phyloP scores from a whole-genome alignment of 2,797 vertebrate genomes.

The Sebastiscus albofasciatus region DNA sequence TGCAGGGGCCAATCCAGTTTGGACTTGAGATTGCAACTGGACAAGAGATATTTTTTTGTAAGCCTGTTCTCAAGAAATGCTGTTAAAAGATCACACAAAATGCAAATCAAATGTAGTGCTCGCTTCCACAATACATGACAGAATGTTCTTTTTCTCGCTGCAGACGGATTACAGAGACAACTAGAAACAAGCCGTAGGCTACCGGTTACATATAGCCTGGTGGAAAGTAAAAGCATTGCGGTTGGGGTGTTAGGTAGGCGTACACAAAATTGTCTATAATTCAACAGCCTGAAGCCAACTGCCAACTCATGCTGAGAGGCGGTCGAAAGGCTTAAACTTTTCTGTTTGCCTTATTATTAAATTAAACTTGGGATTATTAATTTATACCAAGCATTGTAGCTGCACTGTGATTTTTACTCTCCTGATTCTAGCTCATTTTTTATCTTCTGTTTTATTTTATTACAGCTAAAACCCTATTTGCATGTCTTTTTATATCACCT shows the following conservation, averaged over 20 bases:
- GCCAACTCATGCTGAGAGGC: slow-evolving; percentile 12
- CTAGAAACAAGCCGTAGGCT: slow-evolving; percentile 4
- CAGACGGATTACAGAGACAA: slow-evolving; percentile 28
- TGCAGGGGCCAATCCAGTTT: slow-evolving; percentile 22
- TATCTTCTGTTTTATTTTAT: neutral
- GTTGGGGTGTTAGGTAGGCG: slow-evolving; percentile 11
- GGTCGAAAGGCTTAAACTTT: slow-evolving; percentile 5
- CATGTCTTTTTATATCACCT: neutral
- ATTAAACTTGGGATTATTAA: neutral
- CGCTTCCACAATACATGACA: neutral
- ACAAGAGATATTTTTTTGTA: slow-evolving; percentile 10
- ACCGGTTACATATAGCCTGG: slow-evolving; percentile 1
- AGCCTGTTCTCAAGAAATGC: neutral
- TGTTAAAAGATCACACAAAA: slow-evolving; percentile 36
- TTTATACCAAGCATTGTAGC: neutral
- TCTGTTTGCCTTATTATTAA: slow-evolving; percentile 7
- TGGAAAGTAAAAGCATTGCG: slow-evolving; percentile 13
- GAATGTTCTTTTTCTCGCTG: slow-evolving; percentile 3
- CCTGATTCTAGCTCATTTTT: neutral
- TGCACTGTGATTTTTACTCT: neutral
- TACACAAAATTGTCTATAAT: slow-evolving; percentile 18
- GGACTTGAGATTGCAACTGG: slow-evolving; percentile 19
- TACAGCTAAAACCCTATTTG: neutral
- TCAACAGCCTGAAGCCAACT: slow-evolving; percentile 26
- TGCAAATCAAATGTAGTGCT: slow-evolving; percentile 9